These are phyloP conservation scores for Antheraea pernyi DNA, from an alignment of 1,140 invertebrate genomes.

Conservation along the genomic window DNA sequence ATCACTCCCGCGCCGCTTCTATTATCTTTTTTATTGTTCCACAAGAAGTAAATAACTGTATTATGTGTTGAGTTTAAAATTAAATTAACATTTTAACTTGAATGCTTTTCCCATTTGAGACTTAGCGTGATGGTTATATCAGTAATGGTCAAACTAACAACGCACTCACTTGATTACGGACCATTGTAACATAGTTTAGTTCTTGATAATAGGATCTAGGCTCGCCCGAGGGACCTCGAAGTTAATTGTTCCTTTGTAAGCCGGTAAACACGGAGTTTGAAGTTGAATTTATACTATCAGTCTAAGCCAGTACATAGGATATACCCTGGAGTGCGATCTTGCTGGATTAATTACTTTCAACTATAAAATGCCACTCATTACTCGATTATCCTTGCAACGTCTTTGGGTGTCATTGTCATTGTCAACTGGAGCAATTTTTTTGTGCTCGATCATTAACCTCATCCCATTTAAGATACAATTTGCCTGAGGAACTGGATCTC, in stretches of 20 bases:
- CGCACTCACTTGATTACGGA: background rate
- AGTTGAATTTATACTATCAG: background rate
- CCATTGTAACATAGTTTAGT: background rate
- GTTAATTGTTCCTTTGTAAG: slow-evolving; percentile 4
- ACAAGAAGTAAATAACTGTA: background rate
- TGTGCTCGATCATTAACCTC: no score
- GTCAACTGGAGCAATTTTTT: background rate
- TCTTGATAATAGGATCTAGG: slow-evolving; percentile 4
- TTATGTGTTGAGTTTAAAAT: background rate
- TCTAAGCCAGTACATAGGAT: background rate
- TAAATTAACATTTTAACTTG: no score
- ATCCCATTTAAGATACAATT: no score
- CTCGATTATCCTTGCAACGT: background rate
- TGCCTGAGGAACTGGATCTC: no score
- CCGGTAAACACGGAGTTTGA: background rate
- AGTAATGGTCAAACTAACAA: background rate
- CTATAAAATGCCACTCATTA: background rate
- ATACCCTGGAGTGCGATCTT: background rate
- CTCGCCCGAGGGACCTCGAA: background rate
- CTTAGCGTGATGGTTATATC: background rate
- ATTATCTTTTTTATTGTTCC: background rate
- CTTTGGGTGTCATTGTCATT: background rate
- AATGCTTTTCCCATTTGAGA: no score
- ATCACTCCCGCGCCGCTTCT: background rate
- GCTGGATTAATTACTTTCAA: background rate